Conservation (phyloP, 1,140 invertebrate species). For the Brachionus sp. region DNA sequence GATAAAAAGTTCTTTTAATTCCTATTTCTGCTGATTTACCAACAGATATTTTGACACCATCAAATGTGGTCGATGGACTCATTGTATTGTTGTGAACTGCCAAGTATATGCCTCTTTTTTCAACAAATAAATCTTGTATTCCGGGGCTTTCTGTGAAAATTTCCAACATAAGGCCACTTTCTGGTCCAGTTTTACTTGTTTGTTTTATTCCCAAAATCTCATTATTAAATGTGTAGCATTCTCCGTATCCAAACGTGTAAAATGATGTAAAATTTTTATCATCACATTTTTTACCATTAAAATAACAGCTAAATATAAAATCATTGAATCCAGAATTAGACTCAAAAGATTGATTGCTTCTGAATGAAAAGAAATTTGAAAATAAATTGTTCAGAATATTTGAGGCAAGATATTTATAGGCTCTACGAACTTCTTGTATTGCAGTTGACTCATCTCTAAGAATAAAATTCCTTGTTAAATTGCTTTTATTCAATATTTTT, state of each 20-base stretch:
- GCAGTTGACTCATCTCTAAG: neutral
- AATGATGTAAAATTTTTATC: neutral
- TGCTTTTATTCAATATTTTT: neutral
- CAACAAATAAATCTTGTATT: conserved; percentile 22
- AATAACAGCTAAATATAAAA: conserved; percentile 13
- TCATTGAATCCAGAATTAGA: neutral
- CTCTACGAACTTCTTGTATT: neutral
- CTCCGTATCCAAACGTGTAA: neutral
- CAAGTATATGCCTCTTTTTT: neutral
- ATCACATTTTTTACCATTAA: neutral
- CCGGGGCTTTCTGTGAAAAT: neutral
- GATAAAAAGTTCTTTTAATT: neutral
- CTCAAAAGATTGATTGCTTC: neutral
- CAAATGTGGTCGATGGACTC: neutral
- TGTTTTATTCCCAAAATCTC: neutral
- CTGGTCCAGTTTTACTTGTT: conserved; percentile 13
- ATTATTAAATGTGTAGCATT: conserved; percentile 36
- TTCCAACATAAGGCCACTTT: conserved; percentile 15
- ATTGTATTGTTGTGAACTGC: neutral
- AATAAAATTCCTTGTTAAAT: neutral
- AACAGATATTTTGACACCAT: neutral
- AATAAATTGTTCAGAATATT: neutral
- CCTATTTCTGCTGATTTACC: neutral
- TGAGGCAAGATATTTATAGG: neutral
- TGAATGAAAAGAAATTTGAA: neutral